Evolutionary conservation across 2,797 vertebrate species (phyloP), one percentile per base, ranked within the genome.

Genomic region (Anniella stebbinsi): DNA sequence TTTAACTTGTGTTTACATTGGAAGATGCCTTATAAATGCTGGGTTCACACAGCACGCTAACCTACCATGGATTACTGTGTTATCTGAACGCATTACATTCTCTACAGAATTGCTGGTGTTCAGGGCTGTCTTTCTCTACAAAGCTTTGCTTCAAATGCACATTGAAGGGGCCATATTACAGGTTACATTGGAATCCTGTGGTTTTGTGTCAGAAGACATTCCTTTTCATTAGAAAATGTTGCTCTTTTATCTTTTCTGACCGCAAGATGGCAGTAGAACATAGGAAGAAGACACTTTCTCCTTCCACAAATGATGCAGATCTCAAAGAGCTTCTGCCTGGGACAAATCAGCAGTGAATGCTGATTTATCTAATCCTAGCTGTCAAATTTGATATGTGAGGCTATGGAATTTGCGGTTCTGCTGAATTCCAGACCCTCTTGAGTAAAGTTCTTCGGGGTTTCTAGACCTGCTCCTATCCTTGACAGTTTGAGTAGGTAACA

Each of bases 191-290:
- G 25, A 77, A 45, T 80, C 18, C 17, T 15, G 0, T 1, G 17
- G 63, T 73, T 85, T n/a, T 51, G 33, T 82, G 66, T 69, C 63
- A 63, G 67, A 38, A 48, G 36, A 17, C 36, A 75, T 38, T 18
- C 8, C 28, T 41, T 38, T 23, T n/a, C 67, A 1, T 36, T 70
- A 38, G 17, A 51, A 73, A 73, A 69, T 15, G n/a, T 81, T 63
- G 36, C 28, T 30, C 11, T 73, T 67, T 66, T 88, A 60, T 41
- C 45, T 54, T 69, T 86, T 36, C 0, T 48, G 36, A 7, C 87
- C 91, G n/a, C 87, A 70, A 75, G 93, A 82, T 89, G 82, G 89
- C 30, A 80, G 94, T 84, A 91, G 18, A 87, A 89, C 45, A 25
- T 23, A 38, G 51, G 73, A 48, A 51, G 0, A 0, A 66, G 0